phyloP scores from a whole-genome alignment of 2,113 vertebrate species.

The Ictalurus punctatus region DNA sequence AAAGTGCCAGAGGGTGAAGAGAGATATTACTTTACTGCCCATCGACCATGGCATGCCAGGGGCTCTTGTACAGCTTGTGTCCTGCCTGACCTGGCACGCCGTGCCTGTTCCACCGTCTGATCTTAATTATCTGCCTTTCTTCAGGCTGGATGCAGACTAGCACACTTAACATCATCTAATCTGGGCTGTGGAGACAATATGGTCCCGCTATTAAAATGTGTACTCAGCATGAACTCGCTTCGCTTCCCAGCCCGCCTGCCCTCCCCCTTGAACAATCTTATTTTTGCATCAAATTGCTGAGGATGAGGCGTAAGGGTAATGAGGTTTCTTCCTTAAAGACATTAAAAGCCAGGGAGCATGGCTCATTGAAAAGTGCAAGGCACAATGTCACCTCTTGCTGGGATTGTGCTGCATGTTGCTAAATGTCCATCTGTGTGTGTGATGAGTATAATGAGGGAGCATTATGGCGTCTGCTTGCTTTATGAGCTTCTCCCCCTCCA shows the following conservation, averaged over 20 bases:
- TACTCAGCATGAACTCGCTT: conserved; percentile 57
- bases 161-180: conserved; percentile 54
- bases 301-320: conserved; percentile 14
- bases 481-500: not conserved
- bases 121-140: conserved; percentile 50
- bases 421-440: conserved; percentile 24
- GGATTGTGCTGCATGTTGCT: conserved; percentile 27
- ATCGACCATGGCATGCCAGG: conserved; percentile 34
- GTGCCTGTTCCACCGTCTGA: conserved; percentile 32
- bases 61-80: conserved; percentile 31
- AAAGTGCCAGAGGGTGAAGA: conserved; percentile 26
- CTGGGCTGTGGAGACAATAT: conserved; percentile 56
- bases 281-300: conserved; percentile 51
- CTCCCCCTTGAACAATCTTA: conserved; percentile 49
- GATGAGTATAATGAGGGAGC: conserved; percentile 15
- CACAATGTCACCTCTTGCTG: conserved; percentile 27
- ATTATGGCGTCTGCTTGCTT: conserved; percentile 21
- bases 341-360: conserved; percentile 14
- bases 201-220: conserved; percentile 59
- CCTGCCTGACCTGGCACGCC: conserved; percentile 28
- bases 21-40: conserved; percentile 23
- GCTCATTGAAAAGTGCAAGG: conserved; percentile 20
- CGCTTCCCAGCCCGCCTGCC: conserved; percentile 6
- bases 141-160: conserved; percentile 52
- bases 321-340: conserved; percentile 34